Percentiles rank a stretch among this genome's conserved stretches.
These are phyloP conservation scores for Phlogophora meticulosa DNA, from an alignment of 2,888 invertebrate species.

Conservation along the genomic window DNA sequence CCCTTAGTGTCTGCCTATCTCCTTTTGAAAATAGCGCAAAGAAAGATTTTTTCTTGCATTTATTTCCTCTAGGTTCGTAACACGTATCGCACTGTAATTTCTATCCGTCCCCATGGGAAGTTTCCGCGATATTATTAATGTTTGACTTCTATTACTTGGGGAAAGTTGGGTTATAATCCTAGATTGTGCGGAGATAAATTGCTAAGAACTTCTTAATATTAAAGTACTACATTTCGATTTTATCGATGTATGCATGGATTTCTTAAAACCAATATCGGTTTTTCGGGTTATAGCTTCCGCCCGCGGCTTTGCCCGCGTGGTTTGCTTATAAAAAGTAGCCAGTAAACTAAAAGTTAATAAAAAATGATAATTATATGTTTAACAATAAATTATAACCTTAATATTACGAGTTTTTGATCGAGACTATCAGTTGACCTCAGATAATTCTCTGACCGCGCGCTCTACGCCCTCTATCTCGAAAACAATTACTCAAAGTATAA, in stretches of 20 bases:
- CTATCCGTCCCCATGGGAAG: not conserved
- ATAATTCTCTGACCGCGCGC: too few relatives aligned
- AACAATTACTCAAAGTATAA: too few relatives aligned
- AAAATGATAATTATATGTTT: too few relatives aligned
- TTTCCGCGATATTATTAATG: constrained; percentile 29
- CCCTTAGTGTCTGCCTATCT: not conserved
- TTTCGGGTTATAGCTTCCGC: too few relatives aligned
- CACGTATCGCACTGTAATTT: constrained; percentile 22
- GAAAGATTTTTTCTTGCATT: not conserved
- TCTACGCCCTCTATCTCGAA: too few relatives aligned
- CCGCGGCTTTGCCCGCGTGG: too few relatives aligned
- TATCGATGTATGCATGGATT: not conserved
- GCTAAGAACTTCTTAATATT: constrained; percentile 37
- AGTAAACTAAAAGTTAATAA: too few relatives aligned
- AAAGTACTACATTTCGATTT: constrained; percentile 13
- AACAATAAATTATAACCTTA: too few relatives aligned
- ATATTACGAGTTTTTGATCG: too few relatives aligned
- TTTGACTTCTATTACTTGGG: constrained; percentile 6
- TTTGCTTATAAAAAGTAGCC: too few relatives aligned
- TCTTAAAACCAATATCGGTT: too few relatives aligned
- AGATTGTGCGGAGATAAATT: constrained; percentile 31
- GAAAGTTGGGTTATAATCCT: constrained; percentile 24
- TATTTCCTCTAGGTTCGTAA: not conserved
- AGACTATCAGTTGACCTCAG: too few relatives aligned
- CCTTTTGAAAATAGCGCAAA: not conserved